Evolutionary conservation across 2,797 vertebrate species (phyloP), one percentile per base, ranked within the genome.

Genomic region (Pseudochromis fuscus): DNA sequence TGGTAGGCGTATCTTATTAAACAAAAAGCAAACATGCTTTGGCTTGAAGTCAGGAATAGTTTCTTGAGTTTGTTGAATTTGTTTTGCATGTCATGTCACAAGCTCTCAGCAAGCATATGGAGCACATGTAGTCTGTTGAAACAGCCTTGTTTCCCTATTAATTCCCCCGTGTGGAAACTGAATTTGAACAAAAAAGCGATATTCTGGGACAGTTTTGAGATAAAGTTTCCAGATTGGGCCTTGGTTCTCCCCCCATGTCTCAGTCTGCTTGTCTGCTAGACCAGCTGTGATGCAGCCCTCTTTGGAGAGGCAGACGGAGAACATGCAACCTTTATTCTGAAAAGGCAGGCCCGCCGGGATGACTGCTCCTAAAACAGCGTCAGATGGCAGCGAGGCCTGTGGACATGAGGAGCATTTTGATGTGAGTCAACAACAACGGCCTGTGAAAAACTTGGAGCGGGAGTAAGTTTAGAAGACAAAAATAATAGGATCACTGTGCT

Each of bases 321-420:
- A 73, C 40, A 67, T 59, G 67, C 76, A 85, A 83, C 82, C 82
- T 86, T 88, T 84, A 83, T 87, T 85, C 67, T 61, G 71, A 83
- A 87, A 90, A 89, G 75, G 57, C 79, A 77, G 62, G 71, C 67
- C 84, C 72, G 5, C 13, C 25, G 75, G 87, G 79, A 84, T 52
- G 70, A 55, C 25, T 16, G 62, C 61, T 81, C 58, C 77, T 71
- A 60, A 86, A 81, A 77, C 61, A 16, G 72, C 37, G 19, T 79
- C 86, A 86, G 81, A 89, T 86, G 83, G 77, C 68, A 42, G 52
- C n/a, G 5, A 73, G 69, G 77, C 61, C 72, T 45, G 27, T 57
- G 75, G 74, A 82, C 71, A 76, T 23, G 65, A 81, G 72, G 75
- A 60, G 72, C 65, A 77, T 87, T 83, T 77, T 83, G 68, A 86